Evolutionary conservation across 2,113 vertebrate species (phyloP).

Genomic region (Hippocampus guttulatus): DNA sequence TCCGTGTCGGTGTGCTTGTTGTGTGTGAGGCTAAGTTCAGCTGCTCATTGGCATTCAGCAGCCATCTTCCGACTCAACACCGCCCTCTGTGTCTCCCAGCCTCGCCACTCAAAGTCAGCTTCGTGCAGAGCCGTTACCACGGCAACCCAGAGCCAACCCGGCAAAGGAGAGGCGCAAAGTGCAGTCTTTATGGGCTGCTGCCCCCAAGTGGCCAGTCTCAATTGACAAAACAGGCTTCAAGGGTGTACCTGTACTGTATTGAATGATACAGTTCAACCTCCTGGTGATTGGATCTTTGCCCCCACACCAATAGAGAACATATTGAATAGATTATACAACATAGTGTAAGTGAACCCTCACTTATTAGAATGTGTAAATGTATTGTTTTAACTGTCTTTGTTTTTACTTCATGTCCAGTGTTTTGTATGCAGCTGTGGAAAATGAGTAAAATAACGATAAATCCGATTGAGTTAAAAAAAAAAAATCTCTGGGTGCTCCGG

Average conservation of each 20-base stretch:
- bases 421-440: no score
- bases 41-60: conserved; percentile 65
- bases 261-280: no score
- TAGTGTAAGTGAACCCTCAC: no score
- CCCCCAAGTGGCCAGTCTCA: conserved; percentile 58
- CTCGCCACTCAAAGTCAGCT: conserved; percentile 42
- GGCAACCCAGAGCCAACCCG: conserved; percentile 55
- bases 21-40: conserved; percentile 34
- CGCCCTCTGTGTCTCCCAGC: conserved; percentile 66
- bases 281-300: no score
- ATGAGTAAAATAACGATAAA: no score
- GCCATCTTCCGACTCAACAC: conserved; percentile 61
- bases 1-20: conserved; percentile 19
- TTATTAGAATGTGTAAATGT: no score
- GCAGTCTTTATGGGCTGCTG: conserved; percentile 48
- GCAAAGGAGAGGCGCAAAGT: conserved; percentile 26
- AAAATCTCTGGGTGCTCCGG: no score
- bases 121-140: conserved; percentile 55
- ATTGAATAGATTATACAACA: no score
- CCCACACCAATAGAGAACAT: no score
- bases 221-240: neutral
- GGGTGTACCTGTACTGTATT: neutral
- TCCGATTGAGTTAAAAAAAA: no score
- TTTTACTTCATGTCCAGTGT: no score
- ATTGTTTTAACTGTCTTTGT: no score